These are phyloP conservation scores for Callipepla californica DNA, from an alignment of 2,113 vertebrate genomes.

Conservation along the genomic window DNA sequence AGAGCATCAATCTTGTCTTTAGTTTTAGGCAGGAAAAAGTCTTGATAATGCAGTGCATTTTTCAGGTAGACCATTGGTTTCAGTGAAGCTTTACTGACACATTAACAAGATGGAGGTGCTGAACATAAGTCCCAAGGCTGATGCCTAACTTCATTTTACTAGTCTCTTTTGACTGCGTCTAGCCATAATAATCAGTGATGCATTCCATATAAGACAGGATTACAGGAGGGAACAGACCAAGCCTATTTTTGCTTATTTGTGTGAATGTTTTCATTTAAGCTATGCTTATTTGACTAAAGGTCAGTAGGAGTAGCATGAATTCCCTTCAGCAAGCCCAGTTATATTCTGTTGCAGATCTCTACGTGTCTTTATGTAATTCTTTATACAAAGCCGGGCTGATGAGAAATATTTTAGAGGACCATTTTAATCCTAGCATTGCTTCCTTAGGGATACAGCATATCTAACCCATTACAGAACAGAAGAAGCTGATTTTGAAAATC, in stretches of 20 bases:
- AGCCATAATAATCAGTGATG: neutral
- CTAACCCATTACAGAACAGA: neutral
- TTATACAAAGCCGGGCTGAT: neutral
- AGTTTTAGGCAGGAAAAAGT: neutral
- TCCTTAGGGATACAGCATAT: neutral
- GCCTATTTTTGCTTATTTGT: neutral
- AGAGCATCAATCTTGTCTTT: neutral
- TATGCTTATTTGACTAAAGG: neutral
- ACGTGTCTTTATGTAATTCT: neutral
- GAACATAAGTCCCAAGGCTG: neutral
- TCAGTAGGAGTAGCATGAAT: neutral
- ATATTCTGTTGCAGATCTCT: neutral
- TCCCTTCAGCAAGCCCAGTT: constrained; percentile 4
- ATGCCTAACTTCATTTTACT: neutral
- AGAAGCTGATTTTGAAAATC: neutral
- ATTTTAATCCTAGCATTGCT: neutral
- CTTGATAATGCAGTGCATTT: neutral
- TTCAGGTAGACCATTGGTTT: neutral
- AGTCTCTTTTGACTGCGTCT: neutral
- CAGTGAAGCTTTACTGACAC: neutral
- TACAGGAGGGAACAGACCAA: neutral
- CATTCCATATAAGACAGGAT: accelerated
- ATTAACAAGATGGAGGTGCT: accelerated
- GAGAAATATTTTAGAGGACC: constrained; percentile 1
- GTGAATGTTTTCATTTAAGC: neutral